A percentile compares a stretch with the other conserved stretches of the same genome.
phyloP scores from a whole-genome alignment of 2,113 vertebrate species.

The Dasyornis broadbenti region DNA sequence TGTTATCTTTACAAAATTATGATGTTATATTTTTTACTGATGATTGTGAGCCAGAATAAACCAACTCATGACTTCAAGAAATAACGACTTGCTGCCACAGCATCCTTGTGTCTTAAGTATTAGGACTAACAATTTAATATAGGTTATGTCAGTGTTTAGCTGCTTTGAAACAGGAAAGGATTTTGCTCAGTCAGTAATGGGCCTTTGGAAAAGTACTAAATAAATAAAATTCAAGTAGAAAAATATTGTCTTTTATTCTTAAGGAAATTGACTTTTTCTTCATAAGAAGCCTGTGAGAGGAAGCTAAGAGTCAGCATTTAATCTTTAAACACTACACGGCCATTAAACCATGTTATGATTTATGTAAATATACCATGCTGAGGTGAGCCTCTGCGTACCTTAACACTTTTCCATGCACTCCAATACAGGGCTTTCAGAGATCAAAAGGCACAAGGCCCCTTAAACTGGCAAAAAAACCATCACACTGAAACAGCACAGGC shows the following conservation, averaged over 20 bases:
- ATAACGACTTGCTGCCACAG: not conserved
- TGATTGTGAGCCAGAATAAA: not conserved
- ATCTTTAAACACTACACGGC: not conserved
- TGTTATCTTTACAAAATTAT: not conserved
- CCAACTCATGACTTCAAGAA: not conserved
- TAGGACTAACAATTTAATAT: not conserved
- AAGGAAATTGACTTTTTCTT: not conserved
- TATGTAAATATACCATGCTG: not conserved
- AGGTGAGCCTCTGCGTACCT: not conserved
- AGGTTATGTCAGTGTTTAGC: not conserved
- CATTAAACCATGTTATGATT: not conserved
- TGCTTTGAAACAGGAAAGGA: not conserved
- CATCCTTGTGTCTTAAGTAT: not conserved
- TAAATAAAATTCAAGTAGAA: not conserved
- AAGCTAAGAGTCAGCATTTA: not conserved
- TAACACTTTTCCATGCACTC: not conserved
- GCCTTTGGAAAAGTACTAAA: not conserved
- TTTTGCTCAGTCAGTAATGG: not conserved
- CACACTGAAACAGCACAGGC: accelerated
- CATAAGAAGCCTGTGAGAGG: not conserved
- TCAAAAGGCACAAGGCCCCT: not conserved
- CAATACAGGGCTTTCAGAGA: not conserved
- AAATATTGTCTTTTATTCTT: not conserved
- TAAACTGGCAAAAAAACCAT: not conserved
- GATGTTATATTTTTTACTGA: not conserved